A percentile compares a stretch with the other conserved stretches of the same genome.
phyloP scores from a whole-genome alignment of 2,797 vertebrate species.

The Pelochelys cantorii region DNA sequence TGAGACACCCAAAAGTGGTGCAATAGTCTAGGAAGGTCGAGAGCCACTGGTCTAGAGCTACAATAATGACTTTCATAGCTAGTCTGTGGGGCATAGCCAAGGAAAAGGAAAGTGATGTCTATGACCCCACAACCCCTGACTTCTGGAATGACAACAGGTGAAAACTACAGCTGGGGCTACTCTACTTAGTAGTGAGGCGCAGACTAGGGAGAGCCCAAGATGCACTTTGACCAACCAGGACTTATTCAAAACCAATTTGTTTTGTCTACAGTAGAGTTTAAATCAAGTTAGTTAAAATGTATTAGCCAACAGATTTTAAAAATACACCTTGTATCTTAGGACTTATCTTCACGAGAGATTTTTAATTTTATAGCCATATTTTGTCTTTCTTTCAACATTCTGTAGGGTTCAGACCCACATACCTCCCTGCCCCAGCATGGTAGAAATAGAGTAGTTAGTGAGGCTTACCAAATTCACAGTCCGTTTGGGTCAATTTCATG shows the following conservation, averaged over 20 bases:
- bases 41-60: not conserved
- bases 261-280: no score
- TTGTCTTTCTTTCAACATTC: not conserved
- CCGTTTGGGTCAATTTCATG: no score
- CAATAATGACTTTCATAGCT: not conserved
- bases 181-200: not conserved
- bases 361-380: no score
- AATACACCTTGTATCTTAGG: no score
- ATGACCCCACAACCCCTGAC: not conserved
- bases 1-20: no score
- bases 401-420: not conserved
- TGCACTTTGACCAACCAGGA: no score
- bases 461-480: not conserved
- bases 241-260: no score
- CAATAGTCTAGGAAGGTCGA: not conserved
- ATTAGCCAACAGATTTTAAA: no score
- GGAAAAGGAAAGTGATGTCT: not conserved
- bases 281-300: no score
- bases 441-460: not conserved
- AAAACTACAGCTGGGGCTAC: not conserved
- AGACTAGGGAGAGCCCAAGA: not conserved
- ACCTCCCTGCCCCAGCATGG: not conserved
- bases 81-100: not conserved
- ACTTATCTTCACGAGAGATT: no score
- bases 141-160: not conserved